Conservation (phyloP, 1,140 invertebrate species). For the Drosophila lacertosa region DNA sequence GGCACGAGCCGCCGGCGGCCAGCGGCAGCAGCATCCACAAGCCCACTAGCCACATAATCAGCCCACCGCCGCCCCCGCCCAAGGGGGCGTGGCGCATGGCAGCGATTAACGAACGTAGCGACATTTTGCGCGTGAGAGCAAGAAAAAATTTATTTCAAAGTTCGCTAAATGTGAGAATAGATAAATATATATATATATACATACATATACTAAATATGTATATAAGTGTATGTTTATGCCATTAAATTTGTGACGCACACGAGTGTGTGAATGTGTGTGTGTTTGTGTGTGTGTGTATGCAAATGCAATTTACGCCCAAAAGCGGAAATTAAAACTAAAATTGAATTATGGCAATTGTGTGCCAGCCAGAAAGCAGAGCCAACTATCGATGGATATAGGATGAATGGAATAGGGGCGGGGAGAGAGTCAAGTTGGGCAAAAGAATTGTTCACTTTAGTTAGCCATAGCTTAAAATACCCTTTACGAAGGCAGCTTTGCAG, state of each 20-base stretch:
- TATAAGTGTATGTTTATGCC: slow-evolving; percentile 1
- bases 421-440: background rate
- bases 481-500: too few species aligned
- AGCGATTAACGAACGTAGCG: background rate
- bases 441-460: too few species aligned
- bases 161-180: slow-evolving; percentile 24
- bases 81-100: background rate
- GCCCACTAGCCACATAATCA: background rate
- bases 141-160: background rate
- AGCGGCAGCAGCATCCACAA: slow-evolving; percentile 12
- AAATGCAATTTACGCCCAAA: slow-evolving; percentile 74
- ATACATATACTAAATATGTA: too few species aligned
- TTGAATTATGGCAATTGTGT: slow-evolving; percentile 76
- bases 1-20: slow-evolving; percentile 87
- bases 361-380: slow-evolving; percentile 9
- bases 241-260: background rate
- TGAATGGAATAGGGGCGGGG: background rate
- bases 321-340: slow-evolving; percentile 82
- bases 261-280: background rate
- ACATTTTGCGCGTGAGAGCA: too few species aligned
- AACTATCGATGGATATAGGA: slow-evolving; percentile 28
- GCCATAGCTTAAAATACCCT: too few species aligned
- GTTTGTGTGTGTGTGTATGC: slow-evolving; percentile 32
- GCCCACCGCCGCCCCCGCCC: background rate
- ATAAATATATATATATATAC: slow-evolving; percentile 2